Conservation (phyloP, 2,888 invertebrate species). For the Melipona bicolor region DNA sequence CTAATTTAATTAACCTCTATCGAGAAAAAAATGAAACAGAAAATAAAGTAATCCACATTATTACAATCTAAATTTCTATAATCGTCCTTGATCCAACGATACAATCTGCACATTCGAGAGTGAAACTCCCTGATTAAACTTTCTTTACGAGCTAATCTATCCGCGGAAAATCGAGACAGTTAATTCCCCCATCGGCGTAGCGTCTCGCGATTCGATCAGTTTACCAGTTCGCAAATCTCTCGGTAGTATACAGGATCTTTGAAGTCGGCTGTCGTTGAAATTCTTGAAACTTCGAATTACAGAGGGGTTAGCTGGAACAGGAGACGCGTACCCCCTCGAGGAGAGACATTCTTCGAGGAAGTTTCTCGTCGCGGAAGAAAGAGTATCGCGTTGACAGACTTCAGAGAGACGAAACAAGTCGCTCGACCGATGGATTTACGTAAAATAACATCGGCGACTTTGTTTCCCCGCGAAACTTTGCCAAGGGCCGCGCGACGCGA, state of each 20-base stretch:
- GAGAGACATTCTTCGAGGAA: conserved; percentile 35
- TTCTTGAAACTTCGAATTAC: conserved; percentile 50
- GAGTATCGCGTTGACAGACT: conserved; percentile 54
- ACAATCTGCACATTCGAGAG: too few relatives aligned
- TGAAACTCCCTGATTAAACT: not conserved
- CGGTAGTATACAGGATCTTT: not conserved
- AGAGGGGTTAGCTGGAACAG: conserved; percentile 17
- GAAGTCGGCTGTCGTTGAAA: conserved; percentile 28
- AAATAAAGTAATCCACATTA: too few relatives aligned
- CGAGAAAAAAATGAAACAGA: too few relatives aligned
- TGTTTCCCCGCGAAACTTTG: conserved; percentile 44
- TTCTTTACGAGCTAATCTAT: not conserved
- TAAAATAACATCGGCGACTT: conserved; percentile 51
- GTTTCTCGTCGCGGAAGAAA: conserved; percentile 47
- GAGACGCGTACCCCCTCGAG: conserved; percentile 1
- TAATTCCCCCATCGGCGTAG: not conserved
- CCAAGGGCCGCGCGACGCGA: conserved; percentile 3
- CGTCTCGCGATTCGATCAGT: not conserved
- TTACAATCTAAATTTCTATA: too few relatives aligned
- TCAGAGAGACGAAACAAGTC: conserved; percentile 28
- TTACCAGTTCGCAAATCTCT: not conserved
- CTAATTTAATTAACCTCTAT: too few relatives aligned
- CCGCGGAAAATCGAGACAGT: not conserved
- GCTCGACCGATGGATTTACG: conserved; percentile 56
- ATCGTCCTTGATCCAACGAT: too few relatives aligned